Evolutionary conservation across 2,888 invertebrate genomes (phyloP), one percentile per base, ranked within the genome.

Genomic region (Ditylenchus weischeri): DNA sequence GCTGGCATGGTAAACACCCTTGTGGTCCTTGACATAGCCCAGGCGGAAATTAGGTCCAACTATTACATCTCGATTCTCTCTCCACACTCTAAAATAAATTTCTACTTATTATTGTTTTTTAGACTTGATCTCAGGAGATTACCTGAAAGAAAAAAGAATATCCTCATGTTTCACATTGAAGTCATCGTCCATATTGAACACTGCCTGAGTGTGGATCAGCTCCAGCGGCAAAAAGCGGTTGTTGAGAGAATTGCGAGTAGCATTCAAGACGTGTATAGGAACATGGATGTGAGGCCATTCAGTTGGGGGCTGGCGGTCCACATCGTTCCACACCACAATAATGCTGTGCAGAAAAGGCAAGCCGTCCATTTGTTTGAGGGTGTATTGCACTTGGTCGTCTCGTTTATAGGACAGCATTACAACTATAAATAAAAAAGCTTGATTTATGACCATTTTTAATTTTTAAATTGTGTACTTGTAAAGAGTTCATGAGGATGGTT

Each of bases 1-100:
- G 18, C 13, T 47, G 63, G 62, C 62, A 10, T 19, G 18, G 21
- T 64, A 64, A 19, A 36, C 23, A n/a, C 59, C 69, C 11, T 54
- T 65, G 48, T 35, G 2, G 54, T 50, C 64, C 29, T 68, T 58
- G 3, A 71, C 29, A 23, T 65, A 48, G 35, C 64, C 70, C 15
- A 71, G 43, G 15, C 70, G 47, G 11, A 43, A 38, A 48, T 72
- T 90, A 62, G 90, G 86, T 0, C 96, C 96, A 0, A 98, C 96
- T 61, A 98, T 90, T 50, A 93, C 88, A 81, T 96, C 94, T 15
- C 96, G 88, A 83, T 94, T 91, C 83, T 98, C 95, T 23, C 96
- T 88, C 98, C 98, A 98, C 3, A 96, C 95, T 77, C 96, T 91
- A 83, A 10, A 76, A 73, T 43, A 21, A 60, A 10, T 11, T 10